Percentiles rank a stretch among this genome's conserved stretches.
phyloP scores from a whole-genome alignment of 64 coral and sea anemone species.

The Exaiptasia diaphana region DNA sequence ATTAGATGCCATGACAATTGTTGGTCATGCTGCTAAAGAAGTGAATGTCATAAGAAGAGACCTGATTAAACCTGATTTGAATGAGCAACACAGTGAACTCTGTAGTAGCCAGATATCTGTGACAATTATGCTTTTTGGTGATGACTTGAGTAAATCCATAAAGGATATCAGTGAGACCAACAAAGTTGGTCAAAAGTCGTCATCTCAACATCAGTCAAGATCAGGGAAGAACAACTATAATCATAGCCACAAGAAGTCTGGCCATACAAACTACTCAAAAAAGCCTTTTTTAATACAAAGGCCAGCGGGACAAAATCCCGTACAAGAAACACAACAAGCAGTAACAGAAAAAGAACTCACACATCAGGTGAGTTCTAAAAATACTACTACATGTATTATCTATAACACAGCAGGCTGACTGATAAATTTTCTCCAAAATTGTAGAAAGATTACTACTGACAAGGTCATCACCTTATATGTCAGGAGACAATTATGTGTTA shows the following conservation, averaged over 20 bases:
- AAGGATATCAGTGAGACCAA: conserved; percentile 36
- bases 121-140: conserved; percentile 36
- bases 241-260: background rate
- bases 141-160: conserved; percentile 17
- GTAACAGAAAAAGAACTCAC: background rate
- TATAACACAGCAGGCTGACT: background rate
- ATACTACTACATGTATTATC: background rate
- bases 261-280: background rate
- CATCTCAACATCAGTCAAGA: background rate
- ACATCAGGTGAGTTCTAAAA: background rate
- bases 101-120: conserved; percentile 35
- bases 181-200: conserved; percentile 17
- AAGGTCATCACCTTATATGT: background rate
- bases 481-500: no score
- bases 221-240: background rate
- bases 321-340: background rate
- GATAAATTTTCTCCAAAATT: background rate
- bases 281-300: conserved; percentile 1
- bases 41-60: conserved; percentile 22
- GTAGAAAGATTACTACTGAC: background rate
- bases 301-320: background rate
- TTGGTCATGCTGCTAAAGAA: conserved; percentile 3
- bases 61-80: conserved; percentile 34
- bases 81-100: no score
- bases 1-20: conserved; percentile 3